A percentile compares a stretch with the other conserved stretches of the same genome.
These are phyloP conservation scores for Heliconius hewitsoni DNA, from an alignment of 1,140 invertebrate genomes.

Conservation along the genomic window DNA sequence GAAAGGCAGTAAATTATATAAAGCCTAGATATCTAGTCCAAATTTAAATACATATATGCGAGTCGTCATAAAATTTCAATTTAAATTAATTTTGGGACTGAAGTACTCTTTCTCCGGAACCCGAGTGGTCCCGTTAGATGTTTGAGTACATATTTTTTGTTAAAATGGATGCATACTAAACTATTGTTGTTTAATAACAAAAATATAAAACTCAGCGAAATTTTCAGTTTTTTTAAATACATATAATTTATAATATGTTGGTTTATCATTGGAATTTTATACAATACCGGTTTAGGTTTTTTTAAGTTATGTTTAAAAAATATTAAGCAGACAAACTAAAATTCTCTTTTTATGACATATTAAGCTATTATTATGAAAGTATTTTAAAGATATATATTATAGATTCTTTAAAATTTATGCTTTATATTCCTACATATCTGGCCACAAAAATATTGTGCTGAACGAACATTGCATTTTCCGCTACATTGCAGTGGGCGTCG, in stretches of 20 bases:
- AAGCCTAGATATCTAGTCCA: background rate
- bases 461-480: background rate
- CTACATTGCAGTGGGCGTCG: constrained; percentile 2
- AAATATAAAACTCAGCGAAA: no score
- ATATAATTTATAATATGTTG: no score
- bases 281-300: no score
- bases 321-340: no score
- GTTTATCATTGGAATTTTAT: no score
- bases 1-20: background rate
- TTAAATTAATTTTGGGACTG: background rate
- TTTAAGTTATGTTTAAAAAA: no score
- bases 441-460: background rate
- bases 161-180: no score
- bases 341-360: background rate
- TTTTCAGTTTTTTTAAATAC: background rate
- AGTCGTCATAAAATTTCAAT: background rate
- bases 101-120: background rate
- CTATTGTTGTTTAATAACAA: no score
- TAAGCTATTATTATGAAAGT: background rate
- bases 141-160: background rate
- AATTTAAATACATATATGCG: constrained; percentile 9
- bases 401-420: background rate
- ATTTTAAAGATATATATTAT: background rate
- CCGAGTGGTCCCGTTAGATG: background rate
- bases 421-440: background rate